A percentile compares a stretch with the other conserved stretches of the same genome.
Conservation (phyloP, 2,888 invertebrate genomes). For the Prosapia bicincta region DNA sequence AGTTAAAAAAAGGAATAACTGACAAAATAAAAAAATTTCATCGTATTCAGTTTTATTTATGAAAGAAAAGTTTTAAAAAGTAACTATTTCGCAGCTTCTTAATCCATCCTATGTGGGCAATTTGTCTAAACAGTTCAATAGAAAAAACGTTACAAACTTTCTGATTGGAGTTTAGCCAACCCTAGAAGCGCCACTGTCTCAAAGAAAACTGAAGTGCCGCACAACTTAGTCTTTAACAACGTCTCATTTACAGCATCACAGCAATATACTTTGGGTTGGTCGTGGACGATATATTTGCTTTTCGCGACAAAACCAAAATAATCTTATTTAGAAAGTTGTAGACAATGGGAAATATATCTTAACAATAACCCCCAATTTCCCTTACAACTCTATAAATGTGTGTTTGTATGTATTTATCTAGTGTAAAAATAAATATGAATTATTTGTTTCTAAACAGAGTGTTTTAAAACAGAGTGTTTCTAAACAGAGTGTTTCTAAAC, state of each 20-base stretch:
- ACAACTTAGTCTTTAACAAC: neutral
- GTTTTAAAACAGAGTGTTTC: too few species aligned
- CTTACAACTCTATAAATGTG: too few species aligned
- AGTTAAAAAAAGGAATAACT: too few species aligned
- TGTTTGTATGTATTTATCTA: too few species aligned
- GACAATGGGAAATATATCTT: too few species aligned
- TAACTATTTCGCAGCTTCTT: neutral
- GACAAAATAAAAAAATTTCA: too few species aligned
- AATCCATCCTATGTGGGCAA: neutral
- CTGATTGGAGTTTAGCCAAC: neutral
- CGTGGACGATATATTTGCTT: neutral
- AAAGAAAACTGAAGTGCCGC: neutral
- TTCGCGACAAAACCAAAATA: neutral
- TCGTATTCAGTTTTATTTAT: too few species aligned
- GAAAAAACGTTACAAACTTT: neutral
- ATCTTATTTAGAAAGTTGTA: too few species aligned
- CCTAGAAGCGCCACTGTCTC: neutral
- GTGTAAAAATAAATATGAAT: too few species aligned
- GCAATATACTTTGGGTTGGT: neutral
- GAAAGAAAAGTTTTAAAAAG: neutral
- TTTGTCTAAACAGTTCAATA: neutral
- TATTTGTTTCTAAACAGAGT: too few species aligned
- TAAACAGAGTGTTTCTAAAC: too few species aligned
- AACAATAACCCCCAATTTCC: too few species aligned
- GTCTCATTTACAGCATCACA: neutral